These are phyloP conservation scores for Silurus meridionalis DNA, from an alignment of 2,113 vertebrate genomes.

Conservation along the genomic window DNA sequence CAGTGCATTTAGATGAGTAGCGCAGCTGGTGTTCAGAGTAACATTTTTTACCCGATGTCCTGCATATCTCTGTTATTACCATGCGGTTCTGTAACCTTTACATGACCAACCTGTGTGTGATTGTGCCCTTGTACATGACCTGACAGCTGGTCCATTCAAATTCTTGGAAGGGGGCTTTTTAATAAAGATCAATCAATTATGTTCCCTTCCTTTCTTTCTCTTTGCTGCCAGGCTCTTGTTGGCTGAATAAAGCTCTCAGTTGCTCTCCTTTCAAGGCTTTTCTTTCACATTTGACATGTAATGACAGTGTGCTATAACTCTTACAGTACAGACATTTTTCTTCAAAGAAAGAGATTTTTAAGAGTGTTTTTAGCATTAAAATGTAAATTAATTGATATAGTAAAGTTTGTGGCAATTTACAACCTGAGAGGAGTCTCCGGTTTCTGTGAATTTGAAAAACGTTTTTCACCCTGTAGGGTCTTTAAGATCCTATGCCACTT, in stretches of 20 bases:
- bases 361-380: not conserved
- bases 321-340: conserved; percentile 4
- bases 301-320: conserved; percentile 19
- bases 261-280: conserved; percentile 15
- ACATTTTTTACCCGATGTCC: not conserved
- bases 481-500: not conserved
- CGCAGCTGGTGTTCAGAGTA: conserved; percentile 16
- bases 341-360: not conserved
- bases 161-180: conserved; percentile 22
- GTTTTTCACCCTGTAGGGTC: not conserved
- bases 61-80: conserved; percentile 6
- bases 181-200: conserved; percentile 32
- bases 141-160: not conserved
- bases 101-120: conserved; percentile 7
- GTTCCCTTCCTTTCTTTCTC: conserved; percentile 13
- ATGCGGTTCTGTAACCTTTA: conserved; percentile 15
- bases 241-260: conserved; percentile 34
- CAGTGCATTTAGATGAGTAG: conserved; percentile 1
- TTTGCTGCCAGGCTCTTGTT: conserved; percentile 23
- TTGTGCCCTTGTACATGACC: not conserved
- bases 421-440: not conserved
- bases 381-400: not conserved
- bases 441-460: too few relatives aligned
- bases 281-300: not conserved
- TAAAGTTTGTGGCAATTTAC: not conserved